Evolutionary conservation across 2,888 invertebrate species (phyloP).

Genomic region (Omphaloscelis lunosa): DNA sequence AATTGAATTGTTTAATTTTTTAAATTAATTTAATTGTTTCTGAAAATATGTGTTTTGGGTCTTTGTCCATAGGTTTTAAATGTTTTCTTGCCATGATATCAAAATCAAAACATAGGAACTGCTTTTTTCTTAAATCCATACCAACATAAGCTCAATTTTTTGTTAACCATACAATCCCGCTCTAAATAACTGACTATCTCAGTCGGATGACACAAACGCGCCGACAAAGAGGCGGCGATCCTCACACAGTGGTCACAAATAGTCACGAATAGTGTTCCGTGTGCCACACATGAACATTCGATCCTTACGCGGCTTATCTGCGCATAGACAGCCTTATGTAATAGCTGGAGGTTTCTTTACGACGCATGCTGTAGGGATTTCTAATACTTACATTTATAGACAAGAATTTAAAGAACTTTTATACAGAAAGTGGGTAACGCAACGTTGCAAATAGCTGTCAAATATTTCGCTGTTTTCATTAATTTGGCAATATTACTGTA

Average conservation of each 20-base stretch:
- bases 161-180: conserved; percentile 50
- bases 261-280: conserved; percentile 19
- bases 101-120: background rate
- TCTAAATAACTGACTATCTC: conserved; percentile 60
- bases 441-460: too few relatives aligned
- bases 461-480: too few relatives aligned
- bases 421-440: too few relatives aligned
- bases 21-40: too few relatives aligned
- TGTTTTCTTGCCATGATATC: conserved; percentile 1
- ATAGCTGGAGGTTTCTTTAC: conserved; percentile 14
- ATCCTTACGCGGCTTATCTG: conserved; percentile 57
- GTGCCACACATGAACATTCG: conserved; percentile 67
- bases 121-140: background rate
- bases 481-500: too few relatives aligned
- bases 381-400: background rate
- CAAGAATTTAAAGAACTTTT: background rate
- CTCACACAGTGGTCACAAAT: conserved; percentile 67
- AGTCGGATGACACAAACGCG: conserved; percentile 64
- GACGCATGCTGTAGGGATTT: conserved; percentile 9
- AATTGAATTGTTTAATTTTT: too few relatives aligned
- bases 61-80: background rate
- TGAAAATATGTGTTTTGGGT: background rate
- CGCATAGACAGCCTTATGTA: conserved; percentile 23
- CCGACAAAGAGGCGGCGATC: conserved; percentile 70
- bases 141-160: conserved; percentile 30